Evolutionary conservation across 2,113 vertebrate genomes (phyloP), one percentile per base, ranked within the genome.

Genomic region (Anas platyrhynchos): DNA sequence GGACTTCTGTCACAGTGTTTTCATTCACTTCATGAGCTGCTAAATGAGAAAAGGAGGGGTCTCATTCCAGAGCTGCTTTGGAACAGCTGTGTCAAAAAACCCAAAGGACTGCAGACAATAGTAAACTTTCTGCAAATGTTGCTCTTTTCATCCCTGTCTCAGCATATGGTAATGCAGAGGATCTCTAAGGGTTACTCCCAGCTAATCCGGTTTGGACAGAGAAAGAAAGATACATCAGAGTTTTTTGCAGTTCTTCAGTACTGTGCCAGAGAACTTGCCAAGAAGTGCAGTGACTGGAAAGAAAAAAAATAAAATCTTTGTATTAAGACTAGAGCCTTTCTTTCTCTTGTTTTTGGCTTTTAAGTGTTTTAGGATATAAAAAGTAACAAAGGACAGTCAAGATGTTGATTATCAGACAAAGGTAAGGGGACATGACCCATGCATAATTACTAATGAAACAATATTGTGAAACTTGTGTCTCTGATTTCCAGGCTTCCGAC

Each of bases 21-120:
- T 93, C 58, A 62, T 91, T 94, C 48, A 67, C 43, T 87, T 90
- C 44, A n/a, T 29, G 86, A 86, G 48, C 76, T 94, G 68, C 56
- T 94, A 92, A 95, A 86, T 78, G 58, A 56, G 83, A 48, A 83
- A 88, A 88, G 61, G 86, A 81, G 77, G 54, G 34, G 54, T 41
- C 54, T 88, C 68, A 66, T 81, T 92, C 83, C 50, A 92, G 56
- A 81, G 50, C 82, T 91, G 22, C n/a, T 96, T 83, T 43, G 67
- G 43, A 94, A 41, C 90, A 94, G 80, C 76, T 93, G 86, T 78
- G 90, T 62, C 48, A 55, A 83, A 93, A 17, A 3, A 8, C 1
- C 8, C 50, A 14, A 55, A 23, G 75, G 68, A 83, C 38, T 34
- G 56, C 29, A 36, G 48, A 91, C 73, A 84, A 88, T 46, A 76